These are phyloP conservation scores for Perizoma affinitatum DNA, from an alignment of 2,888 invertebrate species.

Conservation along the genomic window DNA sequence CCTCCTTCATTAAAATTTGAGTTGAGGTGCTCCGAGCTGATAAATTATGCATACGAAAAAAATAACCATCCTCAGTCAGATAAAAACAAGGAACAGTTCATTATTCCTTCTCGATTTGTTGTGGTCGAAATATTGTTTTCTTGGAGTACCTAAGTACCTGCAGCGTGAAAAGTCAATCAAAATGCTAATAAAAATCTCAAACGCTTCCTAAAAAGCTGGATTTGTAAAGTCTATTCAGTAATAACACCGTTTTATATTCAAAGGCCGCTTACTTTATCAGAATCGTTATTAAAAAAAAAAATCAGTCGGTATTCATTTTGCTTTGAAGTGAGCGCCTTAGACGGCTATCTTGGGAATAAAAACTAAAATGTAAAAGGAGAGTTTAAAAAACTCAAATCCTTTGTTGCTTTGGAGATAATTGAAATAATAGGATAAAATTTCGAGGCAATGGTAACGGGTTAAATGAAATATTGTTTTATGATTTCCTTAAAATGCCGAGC, in stretches of 20 bases:
- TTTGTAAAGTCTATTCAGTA: slow-evolving; percentile 33
- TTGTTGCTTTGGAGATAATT: slow-evolving; percentile 32
- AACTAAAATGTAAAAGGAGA: slow-evolving; percentile 31
- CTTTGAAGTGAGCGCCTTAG: slow-evolving; percentile 35
- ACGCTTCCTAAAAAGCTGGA: slow-evolving; percentile 24
- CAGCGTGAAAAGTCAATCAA: slow-evolving; percentile 16
- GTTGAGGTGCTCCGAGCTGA: too few relatives aligned
- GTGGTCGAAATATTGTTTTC: too few relatives aligned
- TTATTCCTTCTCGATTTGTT: too few relatives aligned
- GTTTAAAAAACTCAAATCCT: slow-evolving; percentile 32
- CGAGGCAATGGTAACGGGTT: not conserved
- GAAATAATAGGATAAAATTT: slow-evolving; percentile 29
- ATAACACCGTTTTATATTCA: slow-evolving; percentile 33
- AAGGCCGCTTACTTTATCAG: slow-evolving; percentile 32
- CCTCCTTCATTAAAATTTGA: too few relatives aligned
- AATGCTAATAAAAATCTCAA: slow-evolving; percentile 22
- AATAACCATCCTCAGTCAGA: too few relatives aligned
- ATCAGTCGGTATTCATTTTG: slow-evolving; percentile 37
- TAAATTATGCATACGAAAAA: too few relatives aligned
- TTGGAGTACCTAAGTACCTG: too few relatives aligned
- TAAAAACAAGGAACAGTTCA: too few relatives aligned
- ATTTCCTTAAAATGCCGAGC: not conserved
- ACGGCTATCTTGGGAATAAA: slow-evolving; percentile 31
- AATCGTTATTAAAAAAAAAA: slow-evolving; percentile 42
- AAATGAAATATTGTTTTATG: slow-evolving; percentile 15